Percentiles rank a stretch among this genome's conserved stretches.
phyloP scores from a whole-genome alignment of 2,113 vertebrate genomes.

The Pelmatolapia mariae region DNA sequence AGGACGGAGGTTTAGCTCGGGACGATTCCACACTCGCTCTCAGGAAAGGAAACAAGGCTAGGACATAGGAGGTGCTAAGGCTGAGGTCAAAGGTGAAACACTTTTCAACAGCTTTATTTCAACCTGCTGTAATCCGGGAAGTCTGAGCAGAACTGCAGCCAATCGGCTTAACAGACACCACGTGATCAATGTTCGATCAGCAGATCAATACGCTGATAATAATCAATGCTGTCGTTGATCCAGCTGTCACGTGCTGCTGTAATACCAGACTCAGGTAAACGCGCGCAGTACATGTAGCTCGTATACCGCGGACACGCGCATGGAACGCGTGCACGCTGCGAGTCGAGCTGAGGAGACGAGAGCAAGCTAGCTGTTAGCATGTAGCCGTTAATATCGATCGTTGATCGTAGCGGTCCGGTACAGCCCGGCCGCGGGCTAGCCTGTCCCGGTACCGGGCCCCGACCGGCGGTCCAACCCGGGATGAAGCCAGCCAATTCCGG shows the following conservation, averaged over 20 bases:
- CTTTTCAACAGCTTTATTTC: neutral
- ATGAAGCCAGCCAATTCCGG: neutral
- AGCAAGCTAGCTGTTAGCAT: neutral
- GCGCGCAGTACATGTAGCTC: neutral
- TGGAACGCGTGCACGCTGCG: neutral
- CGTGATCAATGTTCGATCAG: neutral
- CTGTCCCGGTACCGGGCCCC: neutral
- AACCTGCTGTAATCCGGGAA: neutral
- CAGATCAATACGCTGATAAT: neutral
- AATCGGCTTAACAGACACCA: neutral
- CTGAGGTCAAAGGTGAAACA: neutral
- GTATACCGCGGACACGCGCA: slow-evolving; percentile 28
- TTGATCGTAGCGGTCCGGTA: neutral
- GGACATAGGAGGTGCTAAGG: neutral
- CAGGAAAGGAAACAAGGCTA: neutral
- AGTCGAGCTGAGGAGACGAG: neutral
- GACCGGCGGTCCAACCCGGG: neutral
- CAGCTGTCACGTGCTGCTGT: neutral
- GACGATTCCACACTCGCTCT: neutral
- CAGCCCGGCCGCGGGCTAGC: neutral
- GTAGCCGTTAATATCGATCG: neutral
- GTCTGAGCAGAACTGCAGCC: neutral
- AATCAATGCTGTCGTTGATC: neutral
- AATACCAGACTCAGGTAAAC: neutral
- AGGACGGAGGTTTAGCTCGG: neutral